These are phyloP conservation scores for Oreochromis niloticus DNA, from an alignment of 2,113 vertebrate genomes.

Conservation along the genomic window DNA sequence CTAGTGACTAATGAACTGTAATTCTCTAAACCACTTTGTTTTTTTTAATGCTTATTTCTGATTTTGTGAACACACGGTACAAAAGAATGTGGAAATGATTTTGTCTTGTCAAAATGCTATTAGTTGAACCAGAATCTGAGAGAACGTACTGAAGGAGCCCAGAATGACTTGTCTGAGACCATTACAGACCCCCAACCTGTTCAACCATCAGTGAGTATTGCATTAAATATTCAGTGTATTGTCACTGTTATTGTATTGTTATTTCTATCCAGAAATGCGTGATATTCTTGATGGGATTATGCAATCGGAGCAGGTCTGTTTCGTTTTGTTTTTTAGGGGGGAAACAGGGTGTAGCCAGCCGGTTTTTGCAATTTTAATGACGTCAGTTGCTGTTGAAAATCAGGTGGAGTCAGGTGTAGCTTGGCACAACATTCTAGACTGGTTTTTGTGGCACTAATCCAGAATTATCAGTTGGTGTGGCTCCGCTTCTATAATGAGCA, in stretches of 20 bases:
- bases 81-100: background rate
- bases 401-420: background rate
- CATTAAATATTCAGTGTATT: background rate
- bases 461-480: background rate
- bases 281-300: background rate
- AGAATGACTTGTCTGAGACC: constrained; percentile 63
- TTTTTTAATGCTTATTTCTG: background rate
- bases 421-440: background rate
- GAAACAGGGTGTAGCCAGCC: background rate
- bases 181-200: constrained; percentile 66
- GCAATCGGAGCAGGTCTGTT: background rate
- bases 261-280: background rate
- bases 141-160: constrained; percentile 69
- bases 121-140: constrained; percentile 81
- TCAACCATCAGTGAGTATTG: constrained; percentile 76
- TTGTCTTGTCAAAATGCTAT: background rate
- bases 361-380: background rate
- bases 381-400: background rate
- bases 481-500: background rate
- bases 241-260: background rate
- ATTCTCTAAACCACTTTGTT: background rate
- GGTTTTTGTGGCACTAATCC: background rate
- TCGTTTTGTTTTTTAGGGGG: background rate
- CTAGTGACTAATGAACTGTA: background rate
- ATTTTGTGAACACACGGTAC: background rate